Evolutionary conservation across 1,140 invertebrate genomes (phyloP).

Genomic region (Holcopasites calliopsidis): DNA sequence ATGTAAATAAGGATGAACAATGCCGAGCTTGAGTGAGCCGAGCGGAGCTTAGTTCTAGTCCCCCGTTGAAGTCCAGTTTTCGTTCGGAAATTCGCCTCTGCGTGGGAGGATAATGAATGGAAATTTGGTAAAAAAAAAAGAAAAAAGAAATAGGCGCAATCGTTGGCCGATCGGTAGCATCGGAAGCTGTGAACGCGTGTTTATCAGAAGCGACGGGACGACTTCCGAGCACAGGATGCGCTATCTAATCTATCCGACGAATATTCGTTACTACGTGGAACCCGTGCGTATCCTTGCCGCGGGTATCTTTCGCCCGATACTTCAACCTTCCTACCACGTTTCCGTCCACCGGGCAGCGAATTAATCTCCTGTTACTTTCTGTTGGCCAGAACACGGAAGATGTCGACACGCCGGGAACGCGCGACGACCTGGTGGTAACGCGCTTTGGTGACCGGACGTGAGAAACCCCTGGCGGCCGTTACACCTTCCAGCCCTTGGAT

Average conservation of each 20-base stretch:
- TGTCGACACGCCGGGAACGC: background rate
- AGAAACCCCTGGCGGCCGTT: slow-evolving; percentile 47
- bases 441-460: slow-evolving; percentile 41
- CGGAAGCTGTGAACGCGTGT: too few relatives aligned
- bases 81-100: too few relatives aligned
- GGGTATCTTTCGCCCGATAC: background rate
- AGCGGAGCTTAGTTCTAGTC: too few relatives aligned
- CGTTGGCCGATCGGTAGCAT: background rate
- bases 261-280: background rate
- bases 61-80: too few relatives aligned
- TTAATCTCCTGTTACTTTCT: background rate
- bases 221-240: background rate
- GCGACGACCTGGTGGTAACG: slow-evolving; percentile 45
- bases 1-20: background rate
- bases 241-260: slow-evolving; percentile 9
- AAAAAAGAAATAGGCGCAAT: background rate
- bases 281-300: background rate
- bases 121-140: too few relatives aligned
- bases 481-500: slow-evolving; percentile 14
- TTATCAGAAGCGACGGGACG: background rate
- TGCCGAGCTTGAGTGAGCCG: too few relatives aligned
- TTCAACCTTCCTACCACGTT: background rate
- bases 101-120: too few relatives aligned
- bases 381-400: background rate
- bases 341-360: too few relatives aligned